These are phyloP conservation scores for Choloepus didactylus DNA, from an alignment of 2,797 vertebrate species.

Conservation along the genomic window DNA sequence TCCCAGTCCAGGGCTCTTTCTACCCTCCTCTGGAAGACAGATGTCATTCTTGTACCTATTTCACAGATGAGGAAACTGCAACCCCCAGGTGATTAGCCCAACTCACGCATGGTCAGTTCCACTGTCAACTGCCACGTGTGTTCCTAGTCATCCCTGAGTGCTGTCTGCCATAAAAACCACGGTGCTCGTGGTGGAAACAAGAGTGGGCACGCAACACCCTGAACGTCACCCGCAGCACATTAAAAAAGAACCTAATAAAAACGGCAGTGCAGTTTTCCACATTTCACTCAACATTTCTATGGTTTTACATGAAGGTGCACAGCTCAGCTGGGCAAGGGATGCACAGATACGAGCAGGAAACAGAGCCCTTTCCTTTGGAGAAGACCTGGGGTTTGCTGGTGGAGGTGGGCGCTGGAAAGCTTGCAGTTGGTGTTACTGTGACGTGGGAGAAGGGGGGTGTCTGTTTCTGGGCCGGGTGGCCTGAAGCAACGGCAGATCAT, in stretches of 20 bases:
- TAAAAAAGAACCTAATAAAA: not conserved
- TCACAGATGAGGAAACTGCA: not conserved
- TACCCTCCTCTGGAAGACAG: not conserved
- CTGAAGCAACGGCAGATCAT: too few species aligned
- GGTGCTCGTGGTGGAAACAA: not conserved
- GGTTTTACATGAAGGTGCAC: too few species aligned
- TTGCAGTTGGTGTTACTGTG: too few species aligned
- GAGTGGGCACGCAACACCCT: not conserved
- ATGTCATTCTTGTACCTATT: too few species aligned
- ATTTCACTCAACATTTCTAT: too few species aligned
- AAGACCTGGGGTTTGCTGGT: too few species aligned
- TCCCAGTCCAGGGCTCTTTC: not conserved
- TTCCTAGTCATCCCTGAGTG: not conserved
- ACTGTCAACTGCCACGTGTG: not conserved
- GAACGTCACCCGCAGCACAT: not conserved
- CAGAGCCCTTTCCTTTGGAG: not conserved
- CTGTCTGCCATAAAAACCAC: not conserved
- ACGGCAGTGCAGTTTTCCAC: not conserved
- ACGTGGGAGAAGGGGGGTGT: too few species aligned
- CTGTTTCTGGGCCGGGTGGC: too few species aligned
- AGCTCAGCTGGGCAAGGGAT: too few species aligned
- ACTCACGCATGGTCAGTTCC: not conserved
- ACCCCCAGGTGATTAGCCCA: not conserved
- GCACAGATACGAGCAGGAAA: not conserved
- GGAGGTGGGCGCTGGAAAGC: accelerated